A percentile compares a stretch with the other conserved stretches of the same genome.
phyloP scores from a whole-genome alignment of 1,140 invertebrate species.

The Mya arenaria region DNA sequence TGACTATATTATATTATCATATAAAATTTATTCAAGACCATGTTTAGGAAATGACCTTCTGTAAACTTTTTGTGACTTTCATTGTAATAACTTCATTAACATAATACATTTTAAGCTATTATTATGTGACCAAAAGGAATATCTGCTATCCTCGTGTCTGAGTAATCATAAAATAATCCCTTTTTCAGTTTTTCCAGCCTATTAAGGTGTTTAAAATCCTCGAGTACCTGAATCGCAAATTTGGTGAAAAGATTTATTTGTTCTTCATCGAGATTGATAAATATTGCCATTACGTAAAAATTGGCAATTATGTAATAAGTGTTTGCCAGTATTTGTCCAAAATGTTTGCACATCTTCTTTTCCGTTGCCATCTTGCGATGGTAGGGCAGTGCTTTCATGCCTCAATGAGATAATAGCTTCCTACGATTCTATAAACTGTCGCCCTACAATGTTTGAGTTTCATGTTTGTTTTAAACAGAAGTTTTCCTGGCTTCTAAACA shows the following conservation, averaged over 20 bases:
- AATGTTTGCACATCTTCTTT: background rate
- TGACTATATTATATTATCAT: no score
- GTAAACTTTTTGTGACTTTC: no score
- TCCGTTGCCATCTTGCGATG: background rate
- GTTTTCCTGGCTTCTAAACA: background rate
- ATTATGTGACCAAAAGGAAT: no score
- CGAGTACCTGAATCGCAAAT: no score
- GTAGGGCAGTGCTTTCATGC: background rate
- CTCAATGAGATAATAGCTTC: background rate
- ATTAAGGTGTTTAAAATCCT: no score
- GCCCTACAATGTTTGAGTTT: background rate
- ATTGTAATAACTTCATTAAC: no score
- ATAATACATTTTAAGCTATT: no score
- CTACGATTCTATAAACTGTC: background rate
- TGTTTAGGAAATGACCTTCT: no score
- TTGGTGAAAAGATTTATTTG: conserved; percentile 1
- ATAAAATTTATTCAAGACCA: no score
- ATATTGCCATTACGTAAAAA: background rate
- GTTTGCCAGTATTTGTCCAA: background rate
- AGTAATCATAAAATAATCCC: no score
- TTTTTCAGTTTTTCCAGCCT: no score
- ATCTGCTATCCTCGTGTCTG: no score
- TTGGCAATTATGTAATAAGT: background rate
- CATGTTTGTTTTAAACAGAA: background rate
- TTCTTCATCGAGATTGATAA: background rate